Evolutionary conservation across 2,797 vertebrate genomes (phyloP).

Genomic region (Florisuga fusca): DNA sequence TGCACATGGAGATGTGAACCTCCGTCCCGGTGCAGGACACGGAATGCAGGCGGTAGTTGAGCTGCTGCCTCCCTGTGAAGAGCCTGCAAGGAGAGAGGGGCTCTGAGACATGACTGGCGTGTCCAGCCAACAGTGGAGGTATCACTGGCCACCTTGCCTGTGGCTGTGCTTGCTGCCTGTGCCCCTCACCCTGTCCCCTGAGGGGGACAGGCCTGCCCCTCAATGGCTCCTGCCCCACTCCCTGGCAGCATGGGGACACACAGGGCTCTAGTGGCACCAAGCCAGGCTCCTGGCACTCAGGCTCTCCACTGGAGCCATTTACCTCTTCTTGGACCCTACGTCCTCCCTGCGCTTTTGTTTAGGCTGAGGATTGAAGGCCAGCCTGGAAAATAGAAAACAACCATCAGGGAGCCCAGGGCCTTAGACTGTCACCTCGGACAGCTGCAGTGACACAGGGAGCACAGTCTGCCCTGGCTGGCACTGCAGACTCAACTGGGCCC

Average conservation of each 20-base stretch:
- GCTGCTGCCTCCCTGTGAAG: slow-evolving; percentile 87
- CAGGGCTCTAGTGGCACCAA: neutral
- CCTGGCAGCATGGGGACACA: accelerated
- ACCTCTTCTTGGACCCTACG: slow-evolving; percentile 75
- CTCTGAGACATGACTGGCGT: accelerated
- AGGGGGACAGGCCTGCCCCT: neutral
- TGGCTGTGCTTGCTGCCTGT: accelerated
- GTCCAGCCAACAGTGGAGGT: neutral
- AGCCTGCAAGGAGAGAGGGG: slow-evolving; percentile 78
- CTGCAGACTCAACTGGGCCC: neutral
- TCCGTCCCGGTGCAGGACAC: slow-evolving; percentile 90
- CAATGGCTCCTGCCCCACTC: neutral
- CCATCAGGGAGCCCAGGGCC: neutral
- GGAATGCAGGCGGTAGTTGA: slow-evolving; percentile 86
- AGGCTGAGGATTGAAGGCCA: slow-evolving; percentile 70
- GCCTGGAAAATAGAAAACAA: slow-evolving; percentile 78
- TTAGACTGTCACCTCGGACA: neutral
- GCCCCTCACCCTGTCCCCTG: neutral
- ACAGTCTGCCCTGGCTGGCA: neutral
- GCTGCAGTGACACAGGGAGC: neutral
- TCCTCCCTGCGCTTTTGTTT: slow-evolving; percentile 73
- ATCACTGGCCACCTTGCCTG: neutral
- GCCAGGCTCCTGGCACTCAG: neutral
- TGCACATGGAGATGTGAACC: slow-evolving; percentile 91
- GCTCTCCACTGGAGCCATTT: slow-evolving; percentile 53